phyloP scores from a whole-genome alignment of 2,797 vertebrate genomes.

The Neomorphus geoffroyi region DNA sequence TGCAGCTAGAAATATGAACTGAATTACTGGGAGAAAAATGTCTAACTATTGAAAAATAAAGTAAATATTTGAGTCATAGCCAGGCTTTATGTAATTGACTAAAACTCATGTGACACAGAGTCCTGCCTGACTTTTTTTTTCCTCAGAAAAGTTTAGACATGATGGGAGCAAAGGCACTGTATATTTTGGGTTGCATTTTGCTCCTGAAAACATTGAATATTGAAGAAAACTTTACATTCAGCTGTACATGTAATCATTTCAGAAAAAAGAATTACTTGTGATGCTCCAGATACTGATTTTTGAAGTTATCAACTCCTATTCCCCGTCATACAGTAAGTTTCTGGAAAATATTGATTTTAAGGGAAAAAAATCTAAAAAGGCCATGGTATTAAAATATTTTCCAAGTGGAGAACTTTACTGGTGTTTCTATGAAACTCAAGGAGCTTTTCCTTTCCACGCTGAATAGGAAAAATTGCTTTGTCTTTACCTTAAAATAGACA shows the following conservation, averaged over 20 bases:
- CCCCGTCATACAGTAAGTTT: background rate
- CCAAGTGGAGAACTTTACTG: background rate
- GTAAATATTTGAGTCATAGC: background rate
- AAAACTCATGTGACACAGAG: background rate
- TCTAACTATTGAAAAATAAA: background rate
- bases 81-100: slow-evolving; percentile 11
- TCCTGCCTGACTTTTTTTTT: background rate
- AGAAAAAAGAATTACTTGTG: background rate
- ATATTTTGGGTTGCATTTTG: background rate
- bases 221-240: background rate
- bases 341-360: background rate
- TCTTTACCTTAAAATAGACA: background rate
- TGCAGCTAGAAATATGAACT: background rate
- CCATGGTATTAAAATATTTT: background rate
- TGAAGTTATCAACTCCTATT: background rate
- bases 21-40: background rate
- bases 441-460: background rate
- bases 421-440: background rate
- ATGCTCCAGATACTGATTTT: background rate
- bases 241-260: background rate
- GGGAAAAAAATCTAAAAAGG: background rate
- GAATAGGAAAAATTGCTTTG: background rate
- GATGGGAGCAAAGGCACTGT: background rate
- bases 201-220: background rate
- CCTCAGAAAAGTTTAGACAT: background rate